A percentile compares a stretch with the other conserved stretches of the same genome.
These are phyloP conservation scores for Pseudomyrmex gracilis DNA, from an alignment of 1,140 invertebrate species.

Conservation along the genomic window DNA sequence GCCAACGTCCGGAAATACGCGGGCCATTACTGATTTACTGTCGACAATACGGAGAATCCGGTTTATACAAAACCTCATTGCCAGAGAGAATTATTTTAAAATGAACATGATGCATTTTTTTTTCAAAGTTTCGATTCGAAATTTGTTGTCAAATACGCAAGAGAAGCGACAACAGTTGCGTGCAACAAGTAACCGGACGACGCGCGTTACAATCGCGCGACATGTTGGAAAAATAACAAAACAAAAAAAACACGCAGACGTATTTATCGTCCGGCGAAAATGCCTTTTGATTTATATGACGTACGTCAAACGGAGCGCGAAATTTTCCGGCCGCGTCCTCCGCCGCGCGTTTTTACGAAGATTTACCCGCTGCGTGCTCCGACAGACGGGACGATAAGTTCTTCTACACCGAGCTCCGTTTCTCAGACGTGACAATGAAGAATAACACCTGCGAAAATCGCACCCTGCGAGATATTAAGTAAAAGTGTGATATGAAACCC, in stretches of 20 bases:
- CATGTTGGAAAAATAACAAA: background rate
- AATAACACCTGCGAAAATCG: constrained; percentile 41
- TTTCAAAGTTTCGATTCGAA: constrained; percentile 1
- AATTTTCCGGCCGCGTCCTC: constrained; percentile 11
- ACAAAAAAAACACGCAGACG: background rate
- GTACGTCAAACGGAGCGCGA: constrained; percentile 23
- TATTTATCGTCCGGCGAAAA: constrained; percentile 41
- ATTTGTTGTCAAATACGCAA: background rate
- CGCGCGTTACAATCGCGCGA: background rate
- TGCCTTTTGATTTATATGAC: constrained; percentile 49
- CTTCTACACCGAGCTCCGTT: constrained; percentile 20
- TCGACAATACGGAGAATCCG: too few relatives aligned
- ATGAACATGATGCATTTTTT: background rate
- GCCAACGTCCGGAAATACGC: too few relatives aligned
- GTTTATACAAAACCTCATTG: too few relatives aligned
- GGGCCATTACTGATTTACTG: too few relatives aligned
- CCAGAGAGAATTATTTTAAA: background rate
- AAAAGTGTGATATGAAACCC: constrained; percentile 6
- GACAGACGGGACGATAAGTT: constrained; percentile 57
- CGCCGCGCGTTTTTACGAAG: constrained; percentile 5
- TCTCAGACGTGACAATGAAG: constrained; percentile 52
- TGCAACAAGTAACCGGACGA: constrained; percentile 50
- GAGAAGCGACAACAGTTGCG: background rate
- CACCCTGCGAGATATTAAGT: constrained; percentile 22
- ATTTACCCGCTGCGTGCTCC: constrained; percentile 55